Evolutionary conservation across 2,797 vertebrate species (phyloP).

Genomic region (Anabas testudineus): DNA sequence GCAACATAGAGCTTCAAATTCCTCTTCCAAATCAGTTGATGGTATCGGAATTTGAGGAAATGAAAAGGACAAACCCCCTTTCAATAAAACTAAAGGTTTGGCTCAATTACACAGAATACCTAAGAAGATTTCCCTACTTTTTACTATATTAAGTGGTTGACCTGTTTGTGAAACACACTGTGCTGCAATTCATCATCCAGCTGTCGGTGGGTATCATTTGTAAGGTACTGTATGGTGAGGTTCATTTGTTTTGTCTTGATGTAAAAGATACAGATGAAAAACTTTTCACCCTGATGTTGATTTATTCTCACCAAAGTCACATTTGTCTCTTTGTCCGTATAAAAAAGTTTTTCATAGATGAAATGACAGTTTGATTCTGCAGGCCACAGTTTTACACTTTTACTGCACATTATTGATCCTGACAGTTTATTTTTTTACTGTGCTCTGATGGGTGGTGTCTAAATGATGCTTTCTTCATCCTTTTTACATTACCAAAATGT

Average conservation of each 20-base stretch:
- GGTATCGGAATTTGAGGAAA: background rate
- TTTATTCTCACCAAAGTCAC: background rate
- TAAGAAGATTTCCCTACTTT: slow-evolving; percentile 3
- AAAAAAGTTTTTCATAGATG: background rate
- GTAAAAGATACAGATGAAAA: slow-evolving; percentile 12
- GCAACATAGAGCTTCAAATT: background rate
- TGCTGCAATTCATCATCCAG: slow-evolving; percentile 44
- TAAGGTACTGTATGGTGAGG: slow-evolving; percentile 30
- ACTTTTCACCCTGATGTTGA: background rate
- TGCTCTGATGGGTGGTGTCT: background rate
- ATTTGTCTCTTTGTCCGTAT: slow-evolving; percentile 1
- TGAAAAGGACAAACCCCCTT: background rate
- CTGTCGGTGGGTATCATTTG: slow-evolving; percentile 27
- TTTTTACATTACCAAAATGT: slow-evolving; percentile 8
- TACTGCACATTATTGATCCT: slow-evolving; percentile 4
- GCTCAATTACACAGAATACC: slow-evolving; percentile 1
- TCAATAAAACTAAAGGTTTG: background rate
- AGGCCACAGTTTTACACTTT: slow-evolving; percentile 9
- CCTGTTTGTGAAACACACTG: slow-evolving; percentile 15
- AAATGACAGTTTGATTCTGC: slow-evolving; percentile 7
- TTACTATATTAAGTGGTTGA: slow-evolving; percentile 5
- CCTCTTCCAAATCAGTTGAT: background rate
- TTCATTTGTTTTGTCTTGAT: slow-evolving; percentile 24
- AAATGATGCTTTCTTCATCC: background rate
- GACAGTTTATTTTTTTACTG: slow-evolving; percentile 2